These are phyloP conservation scores for Brachionichthys hirsutus DNA, from an alignment of 2,113 vertebrate species.

Conservation along the genomic window DNA sequence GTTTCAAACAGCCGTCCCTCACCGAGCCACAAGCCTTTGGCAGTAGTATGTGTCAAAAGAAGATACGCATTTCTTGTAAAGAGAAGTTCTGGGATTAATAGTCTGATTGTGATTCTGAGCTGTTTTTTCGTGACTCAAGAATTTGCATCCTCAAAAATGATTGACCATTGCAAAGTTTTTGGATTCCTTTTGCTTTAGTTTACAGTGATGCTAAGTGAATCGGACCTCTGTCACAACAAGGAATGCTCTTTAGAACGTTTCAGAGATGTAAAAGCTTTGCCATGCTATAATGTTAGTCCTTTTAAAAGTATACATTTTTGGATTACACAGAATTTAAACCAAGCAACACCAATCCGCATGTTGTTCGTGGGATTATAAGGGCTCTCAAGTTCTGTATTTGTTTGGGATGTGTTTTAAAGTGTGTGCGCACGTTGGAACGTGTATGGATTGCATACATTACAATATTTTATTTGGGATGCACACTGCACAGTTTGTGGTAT, in stretches of 20 bases:
- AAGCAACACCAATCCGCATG: slow-evolving; percentile 29
- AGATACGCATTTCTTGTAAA: slow-evolving; percentile 53
- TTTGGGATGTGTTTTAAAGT: slow-evolving; percentile 18
- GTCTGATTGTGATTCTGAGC: background rate
- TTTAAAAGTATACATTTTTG: slow-evolving; percentile 1
- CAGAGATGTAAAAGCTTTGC: slow-evolving; percentile 21
- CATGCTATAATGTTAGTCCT: background rate
- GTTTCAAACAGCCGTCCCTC: slow-evolving; percentile 55
- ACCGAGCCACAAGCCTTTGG: slow-evolving; percentile 58
- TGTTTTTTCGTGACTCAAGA: no score
- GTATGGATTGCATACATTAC: slow-evolving; percentile 24
- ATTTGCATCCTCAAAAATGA: background rate
- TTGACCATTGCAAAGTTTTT: background rate
- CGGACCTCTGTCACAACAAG: slow-evolving; percentile 36
- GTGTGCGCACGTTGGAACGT: slow-evolving; percentile 7
- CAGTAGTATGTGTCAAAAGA: slow-evolving; percentile 52
- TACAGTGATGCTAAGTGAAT: background rate
- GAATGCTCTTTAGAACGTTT: slow-evolving; percentile 36
- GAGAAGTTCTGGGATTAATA: slow-evolving; percentile 14
- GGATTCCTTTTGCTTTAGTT: background rate
- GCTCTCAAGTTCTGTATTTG: slow-evolving; percentile 10
- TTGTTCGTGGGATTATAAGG: slow-evolving; percentile 9
- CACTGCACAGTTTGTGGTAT: slow-evolving; percentile 44
- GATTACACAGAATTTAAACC: background rate
- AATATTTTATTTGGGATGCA: slow-evolving; percentile 40